Evolutionary conservation across 2,113 vertebrate species (phyloP).

Genomic region (Mandrillus leucophaeus): DNA sequence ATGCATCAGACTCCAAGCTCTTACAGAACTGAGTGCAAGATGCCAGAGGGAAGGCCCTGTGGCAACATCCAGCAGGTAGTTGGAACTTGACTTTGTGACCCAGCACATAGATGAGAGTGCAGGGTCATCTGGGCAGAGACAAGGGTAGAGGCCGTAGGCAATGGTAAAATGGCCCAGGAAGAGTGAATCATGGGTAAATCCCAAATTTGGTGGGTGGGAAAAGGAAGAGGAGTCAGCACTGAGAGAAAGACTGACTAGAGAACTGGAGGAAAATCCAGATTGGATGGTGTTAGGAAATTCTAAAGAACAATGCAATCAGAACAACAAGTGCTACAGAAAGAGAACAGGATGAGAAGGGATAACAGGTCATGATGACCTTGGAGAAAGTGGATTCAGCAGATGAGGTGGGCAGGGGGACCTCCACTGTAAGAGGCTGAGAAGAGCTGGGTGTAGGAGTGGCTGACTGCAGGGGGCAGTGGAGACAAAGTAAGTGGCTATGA

Average conservation of each 20-base stretch:
- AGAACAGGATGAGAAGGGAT: not conserved
- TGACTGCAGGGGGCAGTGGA: not conserved
- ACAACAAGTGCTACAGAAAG: not conserved
- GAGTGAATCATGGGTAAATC: not conserved
- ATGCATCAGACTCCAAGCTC: not conserved
- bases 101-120: not conserved
- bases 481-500: not conserved
- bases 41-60: not conserved
- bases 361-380: not conserved
- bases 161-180: not conserved
- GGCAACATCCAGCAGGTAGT: not conserved
- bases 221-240: not conserved
- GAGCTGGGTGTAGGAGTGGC: not conserved
- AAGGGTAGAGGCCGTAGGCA: not conserved
- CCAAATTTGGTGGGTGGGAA: not conserved
- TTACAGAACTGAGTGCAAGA: not conserved
- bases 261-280: not conserved
- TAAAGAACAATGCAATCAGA: not conserved
- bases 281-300: not conserved
- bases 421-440: fast-evolving
- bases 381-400: not conserved
- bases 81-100: not conserved
- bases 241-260: not conserved
- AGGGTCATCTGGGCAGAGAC: not conserved
- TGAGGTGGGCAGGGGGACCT: not conserved